phyloP scores from a whole-genome alignment of 2,113 vertebrate genomes.

The Oryzias melastigma region DNA sequence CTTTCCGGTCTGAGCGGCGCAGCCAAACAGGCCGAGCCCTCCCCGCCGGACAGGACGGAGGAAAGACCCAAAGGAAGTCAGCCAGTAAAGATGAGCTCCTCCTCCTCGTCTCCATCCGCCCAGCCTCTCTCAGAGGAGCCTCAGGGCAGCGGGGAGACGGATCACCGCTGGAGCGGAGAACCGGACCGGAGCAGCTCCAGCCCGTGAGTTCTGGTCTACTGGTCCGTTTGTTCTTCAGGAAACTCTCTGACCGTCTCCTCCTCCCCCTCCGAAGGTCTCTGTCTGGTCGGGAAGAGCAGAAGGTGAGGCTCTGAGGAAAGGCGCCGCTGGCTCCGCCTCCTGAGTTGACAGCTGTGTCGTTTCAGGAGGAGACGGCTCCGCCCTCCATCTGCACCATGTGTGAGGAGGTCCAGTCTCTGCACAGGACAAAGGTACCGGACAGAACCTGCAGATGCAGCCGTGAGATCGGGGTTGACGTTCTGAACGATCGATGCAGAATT shows the following conservation, averaged over 20 bases:
- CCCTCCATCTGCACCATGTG: conserved; percentile 81
- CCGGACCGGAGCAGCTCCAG: conserved; percentile 63
- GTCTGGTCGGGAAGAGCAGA: conserved; percentile 67
- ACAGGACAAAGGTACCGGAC: conserved; percentile 78
- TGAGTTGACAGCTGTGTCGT: background rate
- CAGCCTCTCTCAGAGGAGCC: conserved; percentile 53
- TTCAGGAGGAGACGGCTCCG: conserved; percentile 69
- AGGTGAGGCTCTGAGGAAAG: conserved; percentile 51
- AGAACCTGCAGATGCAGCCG: background rate
- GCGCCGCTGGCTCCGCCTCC: background rate
- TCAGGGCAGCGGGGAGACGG: conserved; percentile 69
- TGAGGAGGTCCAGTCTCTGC: conserved; percentile 73
- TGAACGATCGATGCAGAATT: too few relatives aligned
- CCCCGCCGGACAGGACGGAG: conserved; percentile 42
- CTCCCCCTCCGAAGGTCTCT: conserved; percentile 56
- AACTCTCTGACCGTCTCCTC: background rate
- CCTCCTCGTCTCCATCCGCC: too few relatives aligned
- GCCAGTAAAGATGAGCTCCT: background rate
- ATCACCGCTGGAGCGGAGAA: conserved; percentile 44
- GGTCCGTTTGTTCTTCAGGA: background rate
- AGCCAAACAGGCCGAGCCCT: conserved; percentile 33
- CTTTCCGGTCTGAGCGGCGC: conserved; percentile 28
- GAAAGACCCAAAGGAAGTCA: background rate
- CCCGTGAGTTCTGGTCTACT: conserved; percentile 53
- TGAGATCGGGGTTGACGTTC: too few relatives aligned